Percentiles rank a stretch among this genome's conserved stretches.
Conservation (phyloP, 2,888 invertebrate genomes). For the Epirrhoe tristata region DNA sequence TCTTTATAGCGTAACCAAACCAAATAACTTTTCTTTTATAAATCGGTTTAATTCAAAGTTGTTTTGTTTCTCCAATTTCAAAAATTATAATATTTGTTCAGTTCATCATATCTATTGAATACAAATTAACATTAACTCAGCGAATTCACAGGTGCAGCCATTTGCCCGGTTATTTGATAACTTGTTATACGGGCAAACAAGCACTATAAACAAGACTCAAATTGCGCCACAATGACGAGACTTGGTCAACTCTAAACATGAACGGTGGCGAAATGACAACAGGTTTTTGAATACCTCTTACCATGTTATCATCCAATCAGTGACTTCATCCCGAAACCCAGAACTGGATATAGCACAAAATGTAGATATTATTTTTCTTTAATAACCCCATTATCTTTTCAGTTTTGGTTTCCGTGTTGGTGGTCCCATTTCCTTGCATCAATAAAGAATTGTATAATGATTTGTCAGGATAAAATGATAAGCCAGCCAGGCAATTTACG, state of each 20-base stretch:
- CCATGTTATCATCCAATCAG: conserved; percentile 37
- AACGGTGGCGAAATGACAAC: conserved; percentile 59
- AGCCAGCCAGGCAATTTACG: conserved; percentile 28
- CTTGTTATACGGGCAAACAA: conserved; percentile 9
- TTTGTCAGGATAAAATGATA: conserved; percentile 56
- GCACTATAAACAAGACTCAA: conserved; percentile 13
- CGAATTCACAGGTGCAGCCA: conserved; percentile 8
- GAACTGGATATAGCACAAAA: background rate
- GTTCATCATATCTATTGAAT: background rate
- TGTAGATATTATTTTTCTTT: background rate
- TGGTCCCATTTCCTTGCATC: conserved; percentile 62
- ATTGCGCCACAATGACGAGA: conserved; percentile 55
- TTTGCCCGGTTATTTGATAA: conserved; percentile 18
- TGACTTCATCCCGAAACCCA: conserved; percentile 13
- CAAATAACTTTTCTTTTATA: too few relatives aligned
- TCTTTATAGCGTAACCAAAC: too few relatives aligned
- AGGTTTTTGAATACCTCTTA: conserved; percentile 53
- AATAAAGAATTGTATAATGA: conserved; percentile 63
- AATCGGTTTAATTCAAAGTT: background rate
- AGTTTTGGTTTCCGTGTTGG: conserved; percentile 45
- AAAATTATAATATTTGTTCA: background rate
- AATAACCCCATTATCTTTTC: background rate
- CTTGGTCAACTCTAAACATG: conserved; percentile 51
- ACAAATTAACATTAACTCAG: background rate
- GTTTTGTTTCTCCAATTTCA: background rate